A percentile compares a stretch with the other conserved stretches of the same genome.
These are phyloP conservation scores for Adelges cooleyi DNA, from an alignment of 1,140 invertebrate genomes.

Conservation along the genomic window DNA sequence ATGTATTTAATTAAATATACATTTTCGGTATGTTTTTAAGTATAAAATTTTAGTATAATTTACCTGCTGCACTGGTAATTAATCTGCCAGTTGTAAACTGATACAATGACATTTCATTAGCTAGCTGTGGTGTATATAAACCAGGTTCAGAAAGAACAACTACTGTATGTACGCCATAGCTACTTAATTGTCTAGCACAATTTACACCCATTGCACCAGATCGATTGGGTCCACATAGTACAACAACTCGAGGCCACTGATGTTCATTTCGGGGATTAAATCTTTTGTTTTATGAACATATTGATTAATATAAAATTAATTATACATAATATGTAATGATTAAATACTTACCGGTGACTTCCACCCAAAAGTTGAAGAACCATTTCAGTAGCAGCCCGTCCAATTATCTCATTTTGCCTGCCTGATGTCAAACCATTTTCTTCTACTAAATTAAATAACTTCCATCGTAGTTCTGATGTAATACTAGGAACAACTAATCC, in stretches of 20 bases:
- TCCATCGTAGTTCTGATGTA: conserved; percentile 49
- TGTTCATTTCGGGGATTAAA: conserved; percentile 69
- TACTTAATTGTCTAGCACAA: conserved; percentile 56
- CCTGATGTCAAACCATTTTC: conserved; percentile 53
- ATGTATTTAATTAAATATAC: background rate
- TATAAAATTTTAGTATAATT: conserved; percentile 15
- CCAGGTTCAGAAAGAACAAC: conserved; percentile 50
- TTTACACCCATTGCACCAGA: conserved; percentile 61
- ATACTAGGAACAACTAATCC: conserved; percentile 69
- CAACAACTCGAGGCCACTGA: conserved; percentile 63
- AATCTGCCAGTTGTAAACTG: conserved; percentile 49
- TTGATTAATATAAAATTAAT: background rate
- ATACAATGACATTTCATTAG: conserved; percentile 51
- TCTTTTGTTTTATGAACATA: conserved; percentile 33
- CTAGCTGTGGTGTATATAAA: conserved; percentile 34
- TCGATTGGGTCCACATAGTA: conserved; percentile 57
- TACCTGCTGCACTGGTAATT: conserved; percentile 42
- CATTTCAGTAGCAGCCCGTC: conserved; percentile 64
- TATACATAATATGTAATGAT: background rate
- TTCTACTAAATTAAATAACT: conserved; percentile 54
- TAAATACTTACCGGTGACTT: conserved; percentile 44
- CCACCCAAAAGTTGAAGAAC: conserved; percentile 65
- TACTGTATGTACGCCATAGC: conserved; percentile 64
- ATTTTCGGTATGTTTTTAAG: too few species aligned
- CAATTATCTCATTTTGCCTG: conserved; percentile 59